These are phyloP conservation scores for Atethmia centrago DNA, from an alignment of 2,888 invertebrate species.

Conservation along the genomic window DNA sequence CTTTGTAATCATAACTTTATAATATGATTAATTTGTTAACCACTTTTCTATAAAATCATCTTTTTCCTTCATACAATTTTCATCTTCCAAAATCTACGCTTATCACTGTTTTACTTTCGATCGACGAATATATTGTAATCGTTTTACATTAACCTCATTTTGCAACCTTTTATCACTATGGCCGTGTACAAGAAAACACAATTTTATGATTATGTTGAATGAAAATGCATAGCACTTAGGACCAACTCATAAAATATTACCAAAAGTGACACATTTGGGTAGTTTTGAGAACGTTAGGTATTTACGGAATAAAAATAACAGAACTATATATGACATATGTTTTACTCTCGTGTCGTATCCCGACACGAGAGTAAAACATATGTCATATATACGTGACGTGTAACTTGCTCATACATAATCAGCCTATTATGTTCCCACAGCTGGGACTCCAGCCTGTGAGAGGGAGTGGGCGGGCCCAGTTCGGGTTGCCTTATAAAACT, in stretches of 20 bases:
- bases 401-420: background rate
- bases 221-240: constrained; percentile 59
- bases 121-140: constrained; percentile 48
- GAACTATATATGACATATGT: background rate
- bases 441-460: background rate
- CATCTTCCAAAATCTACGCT: too few relatives aligned
- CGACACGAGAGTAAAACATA: too few relatives aligned
- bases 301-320: background rate
- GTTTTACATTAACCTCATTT: constrained; percentile 64
- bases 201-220: constrained; percentile 53
- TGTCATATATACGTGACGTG: too few relatives aligned
- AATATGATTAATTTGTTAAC: too few relatives aligned
- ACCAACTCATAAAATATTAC: constrained; percentile 39
- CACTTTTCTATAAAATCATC: too few relatives aligned
- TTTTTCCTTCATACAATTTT: too few relatives aligned
- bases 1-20: too few relatives aligned
- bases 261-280: constrained; percentile 39
- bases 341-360: background rate
- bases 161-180: constrained; percentile 61
- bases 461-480: background rate
- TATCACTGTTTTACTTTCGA: constrained; percentile 28
- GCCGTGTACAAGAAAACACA: constrained; percentile 50
- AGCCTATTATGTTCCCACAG: background rate
- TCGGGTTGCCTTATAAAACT: background rate
- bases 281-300: constrained; percentile 18